Evolutionary conservation across 2,888 invertebrate genomes (phyloP).

Genomic region (Eupithecia exiguata): DNA sequence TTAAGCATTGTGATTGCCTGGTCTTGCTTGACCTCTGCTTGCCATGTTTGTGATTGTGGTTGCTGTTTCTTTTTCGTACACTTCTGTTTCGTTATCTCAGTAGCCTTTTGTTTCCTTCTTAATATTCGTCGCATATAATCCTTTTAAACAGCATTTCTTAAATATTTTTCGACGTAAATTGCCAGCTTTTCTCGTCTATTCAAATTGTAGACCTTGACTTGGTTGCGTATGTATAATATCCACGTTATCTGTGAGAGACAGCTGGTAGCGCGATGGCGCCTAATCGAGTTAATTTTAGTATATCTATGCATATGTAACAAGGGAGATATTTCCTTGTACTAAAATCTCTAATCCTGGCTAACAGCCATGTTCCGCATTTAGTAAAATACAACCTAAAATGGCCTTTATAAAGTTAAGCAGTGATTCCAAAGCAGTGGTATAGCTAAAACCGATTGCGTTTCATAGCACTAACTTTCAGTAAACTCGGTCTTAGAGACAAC

Average conservation of each 20-base stretch:
- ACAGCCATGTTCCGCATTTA: slow-evolving; percentile 19
- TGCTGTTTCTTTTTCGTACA: no score
- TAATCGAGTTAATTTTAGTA: not conserved
- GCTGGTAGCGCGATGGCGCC: not conserved
- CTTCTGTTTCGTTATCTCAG: not conserved
- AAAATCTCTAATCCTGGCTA: slow-evolving; percentile 28
- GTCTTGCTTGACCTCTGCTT: not conserved
- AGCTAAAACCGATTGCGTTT: slow-evolving; percentile 29
- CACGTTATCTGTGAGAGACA: not conserved
- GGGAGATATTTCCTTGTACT: not conserved
- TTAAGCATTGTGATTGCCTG: not conserved
- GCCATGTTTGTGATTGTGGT: no score
- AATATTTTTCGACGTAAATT: not conserved
- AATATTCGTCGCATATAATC: not conserved
- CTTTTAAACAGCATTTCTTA: not conserved
- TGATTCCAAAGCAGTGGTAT: slow-evolving; percentile 18
- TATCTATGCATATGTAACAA: not conserved
- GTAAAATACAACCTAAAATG: slow-evolving; percentile 23
- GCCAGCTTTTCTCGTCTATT: not conserved
- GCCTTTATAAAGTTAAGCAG: slow-evolving; percentile 23
- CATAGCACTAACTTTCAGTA: slow-evolving; percentile 34
- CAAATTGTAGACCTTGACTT: not conserved
- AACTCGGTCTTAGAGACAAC: slow-evolving; percentile 19
- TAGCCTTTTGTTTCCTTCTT: not conserved
- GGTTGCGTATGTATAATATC: not conserved